phyloP scores from a whole-genome alignment of 2,888 invertebrate genomes.

The Drosophila merina region DNA sequence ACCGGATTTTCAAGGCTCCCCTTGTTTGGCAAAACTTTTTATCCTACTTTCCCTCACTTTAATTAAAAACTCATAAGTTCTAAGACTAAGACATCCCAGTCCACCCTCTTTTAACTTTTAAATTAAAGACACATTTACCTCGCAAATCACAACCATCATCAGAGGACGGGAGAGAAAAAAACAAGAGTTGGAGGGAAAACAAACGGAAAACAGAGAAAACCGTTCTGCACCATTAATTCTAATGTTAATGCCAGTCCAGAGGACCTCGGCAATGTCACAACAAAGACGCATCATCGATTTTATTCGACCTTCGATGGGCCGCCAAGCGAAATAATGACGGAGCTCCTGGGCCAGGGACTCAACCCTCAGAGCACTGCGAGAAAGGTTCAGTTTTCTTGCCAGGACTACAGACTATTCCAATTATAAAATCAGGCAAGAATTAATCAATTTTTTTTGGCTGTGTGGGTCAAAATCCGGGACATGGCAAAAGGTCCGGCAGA shows the following conservation, averaged over 20 bases:
- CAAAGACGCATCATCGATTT: constrained; percentile 68
- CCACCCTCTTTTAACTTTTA: constrained; percentile 48
- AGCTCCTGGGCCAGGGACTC: constrained; percentile 14
- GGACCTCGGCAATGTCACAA: constrained; percentile 34
- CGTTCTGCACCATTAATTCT: constrained; percentile 77
- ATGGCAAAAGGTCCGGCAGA: constrained; percentile 15
- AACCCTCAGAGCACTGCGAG: not conserved
- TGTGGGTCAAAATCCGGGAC: constrained; percentile 22
- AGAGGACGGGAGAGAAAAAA: not conserved
- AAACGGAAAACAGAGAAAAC: constrained; percentile 42
- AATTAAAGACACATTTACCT: constrained; percentile 73
- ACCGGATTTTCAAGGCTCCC: constrained; percentile 2
- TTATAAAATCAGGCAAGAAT: not conserved
- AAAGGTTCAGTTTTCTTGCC: not conserved
- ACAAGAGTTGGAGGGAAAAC: constrained; percentile 5
- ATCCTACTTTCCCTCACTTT: not conserved
- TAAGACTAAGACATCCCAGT: constrained; percentile 11
- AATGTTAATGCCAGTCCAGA: constrained; percentile 71
- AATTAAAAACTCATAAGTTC: constrained; percentile 31
- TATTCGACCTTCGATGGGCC: constrained; percentile 73
- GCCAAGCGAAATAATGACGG: constrained; percentile 70
- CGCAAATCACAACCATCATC: constrained; percentile 41
- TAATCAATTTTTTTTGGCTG: constrained; percentile 8
- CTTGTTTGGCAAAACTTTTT: constrained; percentile 12
- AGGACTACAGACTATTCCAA: not conserved